A percentile compares a stretch with the other conserved stretches of the same genome.
phyloP scores from a whole-genome alignment of 2,113 vertebrate species.

The Girardinichthys multiradiatus region DNA sequence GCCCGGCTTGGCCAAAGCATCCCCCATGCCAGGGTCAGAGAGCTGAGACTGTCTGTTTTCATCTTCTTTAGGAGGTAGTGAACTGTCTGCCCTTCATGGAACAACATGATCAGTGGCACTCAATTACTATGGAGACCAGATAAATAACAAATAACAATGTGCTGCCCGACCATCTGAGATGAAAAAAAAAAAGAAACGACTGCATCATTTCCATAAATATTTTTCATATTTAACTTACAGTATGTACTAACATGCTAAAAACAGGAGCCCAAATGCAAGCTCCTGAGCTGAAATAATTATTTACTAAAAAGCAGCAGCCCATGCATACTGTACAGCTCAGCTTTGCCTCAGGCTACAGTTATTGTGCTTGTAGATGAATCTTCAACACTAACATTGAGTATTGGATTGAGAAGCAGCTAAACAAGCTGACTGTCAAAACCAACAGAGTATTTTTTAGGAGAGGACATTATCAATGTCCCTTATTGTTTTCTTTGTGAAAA shows the following conservation, averaged over 20 bases:
- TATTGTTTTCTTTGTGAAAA: too few species aligned
- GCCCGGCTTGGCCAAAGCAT: conserved; percentile 12
- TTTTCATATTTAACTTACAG: not conserved
- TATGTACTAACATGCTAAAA: not conserved
- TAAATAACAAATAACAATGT: not conserved
- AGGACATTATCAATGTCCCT: too few species aligned
- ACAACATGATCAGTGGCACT: conserved; percentile 25
- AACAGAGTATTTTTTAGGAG: not conserved
- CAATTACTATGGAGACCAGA: conserved; percentile 38
- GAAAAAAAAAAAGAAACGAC: not conserved
- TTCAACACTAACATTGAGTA: conserved; percentile 24
- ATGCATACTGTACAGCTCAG: not conserved
- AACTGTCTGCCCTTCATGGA: conserved; percentile 32
- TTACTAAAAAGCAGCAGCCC: conserved; percentile 13
- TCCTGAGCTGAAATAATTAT: not conserved
- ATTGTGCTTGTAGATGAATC: conserved; percentile 24
- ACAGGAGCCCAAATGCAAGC: not conserved
- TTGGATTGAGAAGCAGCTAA: conserved; percentile 16
- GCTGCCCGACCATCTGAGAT: not conserved
- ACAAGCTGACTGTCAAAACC: not conserved
- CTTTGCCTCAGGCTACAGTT: conserved; percentile 29
- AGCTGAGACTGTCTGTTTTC: conserved; percentile 27
- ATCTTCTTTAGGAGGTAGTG: conserved; percentile 23
- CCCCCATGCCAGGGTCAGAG: conserved; percentile 29
- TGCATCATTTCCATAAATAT: not conserved